These are phyloP conservation scores for Callopanchax toddi DNA, from an alignment of 2,113 vertebrate genomes.

Conservation along the genomic window DNA sequence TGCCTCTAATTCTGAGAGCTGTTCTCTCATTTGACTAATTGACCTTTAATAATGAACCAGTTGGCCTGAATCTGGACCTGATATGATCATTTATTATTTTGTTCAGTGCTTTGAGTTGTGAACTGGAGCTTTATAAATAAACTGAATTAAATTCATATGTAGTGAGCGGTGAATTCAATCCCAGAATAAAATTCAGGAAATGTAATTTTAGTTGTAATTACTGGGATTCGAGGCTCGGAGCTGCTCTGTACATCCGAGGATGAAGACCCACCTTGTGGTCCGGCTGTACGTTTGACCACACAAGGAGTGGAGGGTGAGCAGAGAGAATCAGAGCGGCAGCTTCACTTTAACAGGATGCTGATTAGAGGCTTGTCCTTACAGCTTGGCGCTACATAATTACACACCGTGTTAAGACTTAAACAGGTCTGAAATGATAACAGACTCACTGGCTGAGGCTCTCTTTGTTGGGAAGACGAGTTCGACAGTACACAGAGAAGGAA, in stretches of 20 bases:
- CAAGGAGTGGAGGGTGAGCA: conserved; percentile 20
- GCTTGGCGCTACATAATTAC: conserved; percentile 39
- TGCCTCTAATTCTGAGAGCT: neutral
- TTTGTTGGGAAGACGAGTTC: neutral
- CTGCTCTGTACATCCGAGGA: conserved; percentile 35
- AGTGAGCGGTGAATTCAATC: conserved; percentile 9
- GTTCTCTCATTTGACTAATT: too few species aligned
- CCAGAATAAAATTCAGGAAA: conserved; percentile 22
- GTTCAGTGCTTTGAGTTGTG: too few species aligned
- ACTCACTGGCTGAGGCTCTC: neutral
- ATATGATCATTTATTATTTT: too few species aligned
- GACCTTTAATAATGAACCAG: too few species aligned
- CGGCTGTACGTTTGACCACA: conserved; percentile 51
- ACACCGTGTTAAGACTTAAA: conserved; percentile 15
- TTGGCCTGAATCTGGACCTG: too few species aligned
- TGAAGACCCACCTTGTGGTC: conserved; percentile 43
- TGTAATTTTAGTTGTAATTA: conserved; percentile 61
- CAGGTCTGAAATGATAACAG: conserved; percentile 11
- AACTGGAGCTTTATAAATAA: too few species aligned
- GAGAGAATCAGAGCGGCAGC: conserved; percentile 12
- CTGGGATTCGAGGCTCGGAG: conserved; percentile 27
- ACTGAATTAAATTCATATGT: too few species aligned
- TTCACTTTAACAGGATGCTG: conserved; percentile 22
- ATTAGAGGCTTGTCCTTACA: conserved; percentile 55
- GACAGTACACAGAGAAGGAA: conserved; percentile 2